Percentiles rank a stretch among this genome's conserved stretches.
phyloP scores from a whole-genome alignment of 2,888 invertebrate genomes.

The Lasius platythorax region DNA sequence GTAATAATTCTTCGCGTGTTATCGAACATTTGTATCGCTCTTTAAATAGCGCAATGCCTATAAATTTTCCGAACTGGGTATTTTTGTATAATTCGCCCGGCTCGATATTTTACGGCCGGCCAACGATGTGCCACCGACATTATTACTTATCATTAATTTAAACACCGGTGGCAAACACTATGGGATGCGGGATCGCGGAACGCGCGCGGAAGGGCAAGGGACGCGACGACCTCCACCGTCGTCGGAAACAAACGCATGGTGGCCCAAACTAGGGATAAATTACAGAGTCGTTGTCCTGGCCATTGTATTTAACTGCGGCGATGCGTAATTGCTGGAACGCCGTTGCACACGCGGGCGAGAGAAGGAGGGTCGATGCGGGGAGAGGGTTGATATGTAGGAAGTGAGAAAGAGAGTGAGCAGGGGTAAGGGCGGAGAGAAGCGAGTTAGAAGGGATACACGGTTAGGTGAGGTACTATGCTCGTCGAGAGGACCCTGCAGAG shows the following conservation, averaged over 20 bases:
- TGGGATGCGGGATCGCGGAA: conserved; percentile 49
- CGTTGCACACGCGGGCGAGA: conserved; percentile 65
- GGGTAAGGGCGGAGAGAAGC: background rate
- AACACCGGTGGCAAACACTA: conserved; percentile 41
- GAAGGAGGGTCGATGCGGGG: conserved; percentile 42
- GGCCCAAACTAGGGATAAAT: conserved; percentile 81
- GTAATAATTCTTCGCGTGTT: background rate
- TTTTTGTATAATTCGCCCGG: conserved; percentile 42
- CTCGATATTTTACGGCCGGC: conserved; percentile 18
- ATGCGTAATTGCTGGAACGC: conserved; percentile 84
- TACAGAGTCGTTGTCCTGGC: conserved; percentile 83
- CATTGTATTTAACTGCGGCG: conserved; percentile 83
- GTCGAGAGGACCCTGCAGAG: conserved; percentile 49
- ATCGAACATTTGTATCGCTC: background rate
- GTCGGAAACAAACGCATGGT: conserved; percentile 69
- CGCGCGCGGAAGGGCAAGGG: conserved; percentile 39
- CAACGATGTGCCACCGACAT: conserved; percentile 41
- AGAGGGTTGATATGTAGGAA: conserved; percentile 68
- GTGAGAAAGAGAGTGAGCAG: conserved; percentile 11
- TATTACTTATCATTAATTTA: conserved; percentile 75
- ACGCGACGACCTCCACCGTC: conserved; percentile 53
- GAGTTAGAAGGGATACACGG: conserved; percentile 26
- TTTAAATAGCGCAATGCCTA: background rate
- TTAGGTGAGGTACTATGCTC: background rate
- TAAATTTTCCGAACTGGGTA: background rate